These are phyloP conservation scores for Nyctibius bracteatus DNA, from an alignment of 2,113 vertebrate genomes.

Conservation along the genomic window DNA sequence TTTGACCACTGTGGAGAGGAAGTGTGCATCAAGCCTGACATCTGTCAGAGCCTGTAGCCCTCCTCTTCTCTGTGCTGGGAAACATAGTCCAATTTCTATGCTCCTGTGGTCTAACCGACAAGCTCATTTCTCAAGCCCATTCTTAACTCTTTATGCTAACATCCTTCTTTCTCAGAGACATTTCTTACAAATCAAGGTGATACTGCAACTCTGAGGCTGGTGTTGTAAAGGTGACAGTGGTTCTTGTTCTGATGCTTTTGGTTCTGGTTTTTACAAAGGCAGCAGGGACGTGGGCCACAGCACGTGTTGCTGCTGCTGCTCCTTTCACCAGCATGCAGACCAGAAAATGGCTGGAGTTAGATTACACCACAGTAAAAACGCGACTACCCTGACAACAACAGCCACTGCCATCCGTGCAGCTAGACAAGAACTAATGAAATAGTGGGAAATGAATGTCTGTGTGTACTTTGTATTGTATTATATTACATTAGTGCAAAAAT, in stretches of 20 bases:
- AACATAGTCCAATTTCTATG: not conserved
- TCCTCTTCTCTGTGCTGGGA: not conserved
- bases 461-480: not conserved
- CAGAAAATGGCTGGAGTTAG: not conserved
- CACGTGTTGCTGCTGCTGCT: fast-evolving
- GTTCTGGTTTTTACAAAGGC: constrained; percentile 2
- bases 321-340: not conserved
- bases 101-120: constrained; percentile 51
- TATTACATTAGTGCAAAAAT: not conserved
- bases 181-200: constrained; percentile 23
- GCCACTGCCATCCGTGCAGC: not conserved
- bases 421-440: not conserved
- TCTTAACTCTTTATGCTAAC: not conserved
- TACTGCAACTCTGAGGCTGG: constrained; percentile 32
- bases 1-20: not conserved
- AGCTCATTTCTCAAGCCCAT: constrained; percentile 16
- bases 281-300: not conserved
- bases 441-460: not conserved
- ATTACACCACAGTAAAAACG: not conserved
- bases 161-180: not conserved
- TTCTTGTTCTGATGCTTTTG: constrained; percentile 16
- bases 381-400: not conserved
- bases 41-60: not conserved
- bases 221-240: constrained; percentile 4
- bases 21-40: not conserved